These are phyloP conservation scores for Pleuronectes platessa DNA, from an alignment of 2,113 vertebrate species.

Conservation along the genomic window DNA sequence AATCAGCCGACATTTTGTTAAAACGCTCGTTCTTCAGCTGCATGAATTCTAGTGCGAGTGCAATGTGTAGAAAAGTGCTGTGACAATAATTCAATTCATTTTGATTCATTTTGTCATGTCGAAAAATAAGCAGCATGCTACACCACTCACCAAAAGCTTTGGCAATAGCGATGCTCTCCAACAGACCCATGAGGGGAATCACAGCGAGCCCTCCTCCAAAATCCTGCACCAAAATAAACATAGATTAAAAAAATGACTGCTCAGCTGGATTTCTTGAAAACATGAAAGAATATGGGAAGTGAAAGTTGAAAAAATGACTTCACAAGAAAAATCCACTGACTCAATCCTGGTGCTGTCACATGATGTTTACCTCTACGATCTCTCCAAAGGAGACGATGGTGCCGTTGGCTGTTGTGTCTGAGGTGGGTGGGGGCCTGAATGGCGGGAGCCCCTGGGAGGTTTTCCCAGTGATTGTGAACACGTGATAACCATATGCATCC, in stretches of 20 bases:
- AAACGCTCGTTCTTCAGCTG: neutral
- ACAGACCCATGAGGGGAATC: slow-evolving; percentile 91
- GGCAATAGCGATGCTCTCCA: slow-evolving; percentile 94
- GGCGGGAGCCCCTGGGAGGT: slow-evolving; percentile 86
- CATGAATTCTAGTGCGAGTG: neutral
- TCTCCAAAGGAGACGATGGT: slow-evolving; percentile 84
- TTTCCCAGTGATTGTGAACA: slow-evolving; percentile 89
- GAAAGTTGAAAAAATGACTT: slow-evolving; percentile 4
- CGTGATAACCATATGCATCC: slow-evolving; percentile 80
- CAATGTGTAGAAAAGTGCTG: neutral
- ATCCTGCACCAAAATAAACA: slow-evolving; percentile 77
- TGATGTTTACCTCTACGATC: slow-evolving; percentile 84
- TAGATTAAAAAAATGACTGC: neutral
- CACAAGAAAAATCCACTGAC: no score
- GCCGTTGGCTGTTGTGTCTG: slow-evolving; percentile 81
- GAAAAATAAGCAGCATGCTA: no score
- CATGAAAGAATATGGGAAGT: slow-evolving; percentile 12
- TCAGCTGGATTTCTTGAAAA: slow-evolving; percentile 1
- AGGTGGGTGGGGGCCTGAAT: slow-evolving; percentile 82
- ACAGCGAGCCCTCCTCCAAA: slow-evolving; percentile 90
- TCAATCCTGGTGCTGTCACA: rapidly evolving
- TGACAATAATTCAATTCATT: no score
- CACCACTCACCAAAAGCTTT: slow-evolving; percentile 91
- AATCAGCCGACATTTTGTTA: slow-evolving; percentile 2
- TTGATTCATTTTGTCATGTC: no score